A percentile compares a stretch with the other conserved stretches of the same genome.
phyloP scores from a whole-genome alignment of 2,113 vertebrate genomes.

The western clawed frog (Xenopus tropicalis) region UCB_Xtro_10.0 CM004444.2:51618501-51619000 shows the following conservation, averaged over 20 bases:
- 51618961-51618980: not conserved
- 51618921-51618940: not conserved
- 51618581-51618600: too few relatives aligned
- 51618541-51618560: too few relatives aligned
- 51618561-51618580: too few relatives aligned
- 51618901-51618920: not conserved
- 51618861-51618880: constrained; percentile 1
- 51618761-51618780: not conserved
- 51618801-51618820: constrained; percentile 4
- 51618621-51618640: not conserved
- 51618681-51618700: not conserved
- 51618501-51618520: too few relatives aligned
- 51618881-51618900: not conserved
- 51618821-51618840: not conserved
- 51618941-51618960: not conserved
- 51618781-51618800: not conserved
- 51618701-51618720: not conserved
- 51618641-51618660: not conserved
- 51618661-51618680: not conserved
- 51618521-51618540: too few relatives aligned
- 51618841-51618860: not conserved
- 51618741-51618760: not conserved
- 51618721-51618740: not conserved
- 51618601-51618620: too few relatives aligned
- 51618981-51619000: not conserved